Evolutionary conservation across 2,888 invertebrate genomes (phyloP).

Genomic region (Linnaemya vulpina): DNA sequence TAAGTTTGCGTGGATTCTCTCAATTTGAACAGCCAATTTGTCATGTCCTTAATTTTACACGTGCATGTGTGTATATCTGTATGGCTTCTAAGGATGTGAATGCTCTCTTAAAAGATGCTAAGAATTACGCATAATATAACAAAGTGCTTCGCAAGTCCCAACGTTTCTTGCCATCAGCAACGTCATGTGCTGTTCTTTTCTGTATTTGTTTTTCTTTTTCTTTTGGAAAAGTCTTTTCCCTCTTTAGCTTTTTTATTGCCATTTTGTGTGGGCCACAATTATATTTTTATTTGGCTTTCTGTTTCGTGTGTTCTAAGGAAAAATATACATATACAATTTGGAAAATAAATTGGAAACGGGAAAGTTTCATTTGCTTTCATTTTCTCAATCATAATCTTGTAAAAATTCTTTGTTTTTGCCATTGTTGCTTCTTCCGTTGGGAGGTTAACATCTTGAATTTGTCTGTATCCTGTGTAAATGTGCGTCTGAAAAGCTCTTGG

Average conservation of each 20-base stretch:
- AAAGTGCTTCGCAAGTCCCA: slow-evolving; percentile 46
- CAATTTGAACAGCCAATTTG: too few species aligned
- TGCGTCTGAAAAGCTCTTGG: not conserved
- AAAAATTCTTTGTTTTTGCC: slow-evolving; percentile 18
- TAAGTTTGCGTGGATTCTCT: too few species aligned
- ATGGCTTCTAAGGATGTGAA: not conserved
- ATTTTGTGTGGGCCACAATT: slow-evolving; percentile 6
- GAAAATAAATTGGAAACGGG: not conserved
- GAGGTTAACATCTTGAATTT: slow-evolving; percentile 59
- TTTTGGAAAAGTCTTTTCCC: slow-evolving; percentile 7
- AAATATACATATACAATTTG: slow-evolving; percentile 20
- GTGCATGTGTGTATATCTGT: too few species aligned
- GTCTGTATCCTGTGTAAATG: not conserved
- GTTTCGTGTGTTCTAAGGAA: slow-evolving; percentile 15
- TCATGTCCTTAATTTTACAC: too few species aligned
- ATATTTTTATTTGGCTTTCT: slow-evolving; percentile 25
- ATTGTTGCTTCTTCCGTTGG: not conserved
- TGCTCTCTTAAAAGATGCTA: slow-evolving; percentile 15
- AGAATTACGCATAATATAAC: slow-evolving; percentile 45
- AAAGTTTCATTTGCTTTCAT: not conserved
- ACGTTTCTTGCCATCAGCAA: slow-evolving; percentile 6
- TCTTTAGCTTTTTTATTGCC: not conserved
- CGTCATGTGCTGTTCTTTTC: not conserved
- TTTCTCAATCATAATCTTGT: not conserved
- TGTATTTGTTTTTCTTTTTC: not conserved